Evolutionary conservation across 2,797 vertebrate species (phyloP).

Genomic region (Squalus acanthias): DNA sequence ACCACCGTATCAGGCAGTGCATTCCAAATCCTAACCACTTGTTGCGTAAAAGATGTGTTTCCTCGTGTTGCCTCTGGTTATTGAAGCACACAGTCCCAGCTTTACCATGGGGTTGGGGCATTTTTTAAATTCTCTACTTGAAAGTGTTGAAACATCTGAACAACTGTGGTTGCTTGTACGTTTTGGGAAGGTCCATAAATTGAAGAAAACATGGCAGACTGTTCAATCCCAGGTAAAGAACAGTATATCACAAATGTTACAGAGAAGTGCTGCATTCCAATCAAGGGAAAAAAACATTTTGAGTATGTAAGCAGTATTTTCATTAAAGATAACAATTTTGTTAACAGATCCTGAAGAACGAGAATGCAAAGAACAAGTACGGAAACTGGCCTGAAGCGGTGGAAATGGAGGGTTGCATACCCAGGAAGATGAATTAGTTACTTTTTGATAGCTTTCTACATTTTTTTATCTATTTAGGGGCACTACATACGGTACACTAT

Average conservation of each 20-base stretch:
- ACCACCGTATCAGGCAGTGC: too few species aligned
- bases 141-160: neutral
- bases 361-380: conserved; percentile 61
- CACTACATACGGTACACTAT: neutral
- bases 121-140: neutral
- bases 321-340: conserved; percentile 4
- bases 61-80: too few species aligned
- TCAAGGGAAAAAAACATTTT: neutral
- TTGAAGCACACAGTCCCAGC: neutral
- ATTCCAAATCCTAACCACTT: too few species aligned
- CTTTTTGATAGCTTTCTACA: neutral
- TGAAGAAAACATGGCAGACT: neutral
- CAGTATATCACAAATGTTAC: neutral
- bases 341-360: conserved; percentile 62
- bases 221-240: neutral
- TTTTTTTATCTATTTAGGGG: neutral
- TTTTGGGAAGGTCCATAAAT: neutral
- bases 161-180: neutral
- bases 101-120: neutral
- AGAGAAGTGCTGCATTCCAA: neutral
- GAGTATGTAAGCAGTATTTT: neutral
- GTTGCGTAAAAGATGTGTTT: too few species aligned
- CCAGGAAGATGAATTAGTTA: conserved; percentile 53
- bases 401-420: conserved; percentile 73
- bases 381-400: conserved; percentile 70